Conservation (phyloP, 2,797 vertebrate species). For the Labroides dimidiatus region DNA sequence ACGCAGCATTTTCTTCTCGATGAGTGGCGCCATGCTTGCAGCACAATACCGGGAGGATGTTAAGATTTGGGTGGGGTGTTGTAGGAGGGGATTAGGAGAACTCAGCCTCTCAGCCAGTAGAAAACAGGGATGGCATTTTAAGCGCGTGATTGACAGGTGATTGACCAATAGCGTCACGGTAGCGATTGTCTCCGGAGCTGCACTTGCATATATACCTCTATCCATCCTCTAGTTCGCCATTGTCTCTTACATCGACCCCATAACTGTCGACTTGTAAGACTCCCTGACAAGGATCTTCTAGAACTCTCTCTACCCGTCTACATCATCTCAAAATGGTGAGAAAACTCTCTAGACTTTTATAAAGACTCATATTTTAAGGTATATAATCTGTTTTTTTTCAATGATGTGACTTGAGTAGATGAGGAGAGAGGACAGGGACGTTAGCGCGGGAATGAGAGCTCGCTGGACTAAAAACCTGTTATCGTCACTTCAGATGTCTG, state of each 20-base stretch:
- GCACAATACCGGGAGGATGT: slow-evolving; percentile 38
- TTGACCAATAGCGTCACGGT: slow-evolving; percentile 64
- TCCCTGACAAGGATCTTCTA: slow-evolving; percentile 37
- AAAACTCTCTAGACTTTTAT: not conserved
- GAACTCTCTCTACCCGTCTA: slow-evolving; percentile 8
- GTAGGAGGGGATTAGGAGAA: slow-evolving; percentile 28
- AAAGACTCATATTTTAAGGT: not conserved
- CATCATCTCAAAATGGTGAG: slow-evolving; percentile 69
- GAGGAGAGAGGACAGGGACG: not conserved
- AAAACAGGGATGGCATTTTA: not conserved
- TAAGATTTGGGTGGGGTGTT: slow-evolving; percentile 73
- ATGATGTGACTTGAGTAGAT: not conserved
- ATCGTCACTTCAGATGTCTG: not conserved
- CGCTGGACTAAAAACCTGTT: not conserved
- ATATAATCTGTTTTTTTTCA: not conserved
- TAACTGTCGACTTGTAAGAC: slow-evolving; percentile 83
- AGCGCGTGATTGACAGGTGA: slow-evolving; percentile 7
- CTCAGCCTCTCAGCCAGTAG: slow-evolving; percentile 60
- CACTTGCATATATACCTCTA: slow-evolving; percentile 62
- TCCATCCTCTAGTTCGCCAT: slow-evolving; percentile 53
- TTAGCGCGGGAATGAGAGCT: not conserved
- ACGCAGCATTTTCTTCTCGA: slow-evolving; percentile 51
- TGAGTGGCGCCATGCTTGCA: slow-evolving; percentile 37
- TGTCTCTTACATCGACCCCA: slow-evolving; percentile 83
- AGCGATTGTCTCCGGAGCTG: slow-evolving; percentile 39